Evolutionary conservation across 2,797 vertebrate species (phyloP).

Genomic region (Rhabdophis nuchalis): DNA sequence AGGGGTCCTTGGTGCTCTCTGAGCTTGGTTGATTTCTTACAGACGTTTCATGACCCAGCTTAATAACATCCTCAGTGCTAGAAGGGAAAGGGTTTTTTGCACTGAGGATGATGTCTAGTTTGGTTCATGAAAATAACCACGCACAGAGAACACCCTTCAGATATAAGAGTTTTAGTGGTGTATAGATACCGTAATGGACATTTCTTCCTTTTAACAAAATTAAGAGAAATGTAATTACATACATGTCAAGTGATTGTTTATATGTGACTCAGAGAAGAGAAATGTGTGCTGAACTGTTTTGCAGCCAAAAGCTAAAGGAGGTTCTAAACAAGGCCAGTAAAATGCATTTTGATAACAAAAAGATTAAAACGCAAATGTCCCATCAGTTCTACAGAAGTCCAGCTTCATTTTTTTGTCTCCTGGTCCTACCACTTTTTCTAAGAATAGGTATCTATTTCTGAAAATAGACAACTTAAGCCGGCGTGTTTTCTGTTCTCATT

Average conservation of each 20-base stretch:
- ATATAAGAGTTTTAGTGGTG: too few species aligned
- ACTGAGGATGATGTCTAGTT: background rate
- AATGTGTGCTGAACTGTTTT: background rate
- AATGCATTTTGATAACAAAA: background rate
- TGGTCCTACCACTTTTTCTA: background rate
- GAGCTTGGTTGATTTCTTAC: too few species aligned
- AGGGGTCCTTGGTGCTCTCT: too few species aligned
- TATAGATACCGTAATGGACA: background rate
- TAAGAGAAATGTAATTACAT: background rate
- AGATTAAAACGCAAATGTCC: background rate
- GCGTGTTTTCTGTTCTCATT: background rate
- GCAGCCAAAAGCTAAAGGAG: background rate
- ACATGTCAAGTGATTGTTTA: background rate
- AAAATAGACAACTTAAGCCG: too few species aligned
- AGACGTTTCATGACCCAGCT: too few species aligned
- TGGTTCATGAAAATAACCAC: background rate
- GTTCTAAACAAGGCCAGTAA: background rate
- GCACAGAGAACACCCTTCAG: background rate
- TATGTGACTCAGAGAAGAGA: background rate
- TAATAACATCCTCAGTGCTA: too few species aligned
- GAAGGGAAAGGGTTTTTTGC: too few species aligned
- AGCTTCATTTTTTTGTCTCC: background rate
- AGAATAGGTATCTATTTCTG: background rate
- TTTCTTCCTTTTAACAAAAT: background rate
- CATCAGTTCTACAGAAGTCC: background rate